Evolutionary conservation across 2,797 vertebrate species (phyloP).

Genomic region (Sebastes oblongus): DNA sequence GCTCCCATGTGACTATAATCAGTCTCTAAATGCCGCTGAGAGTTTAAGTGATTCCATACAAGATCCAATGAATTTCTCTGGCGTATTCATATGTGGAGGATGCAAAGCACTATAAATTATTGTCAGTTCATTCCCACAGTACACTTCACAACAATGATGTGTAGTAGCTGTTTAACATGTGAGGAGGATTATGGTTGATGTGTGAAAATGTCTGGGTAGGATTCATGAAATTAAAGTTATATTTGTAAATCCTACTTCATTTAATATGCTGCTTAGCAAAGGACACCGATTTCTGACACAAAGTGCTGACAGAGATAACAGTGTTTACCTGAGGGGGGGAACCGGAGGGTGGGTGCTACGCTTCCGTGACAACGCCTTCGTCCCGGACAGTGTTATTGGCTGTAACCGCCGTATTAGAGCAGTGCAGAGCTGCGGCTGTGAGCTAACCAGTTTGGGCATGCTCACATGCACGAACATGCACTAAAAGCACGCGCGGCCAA

Average conservation of each 20-base stretch:
- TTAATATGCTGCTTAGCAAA: not conserved
- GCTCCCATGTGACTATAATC: slow-evolving; percentile 62
- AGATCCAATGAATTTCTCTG: slow-evolving; percentile 33
- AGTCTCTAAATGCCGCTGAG: slow-evolving; percentile 54
- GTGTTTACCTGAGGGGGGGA: no score
- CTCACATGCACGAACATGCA: no score
- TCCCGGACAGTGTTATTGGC: no score
- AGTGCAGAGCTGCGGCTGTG: no score
- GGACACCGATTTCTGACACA: not conserved
- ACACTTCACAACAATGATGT: slow-evolving; percentile 1
- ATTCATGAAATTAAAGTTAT: not conserved
- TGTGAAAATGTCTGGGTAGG: not conserved
- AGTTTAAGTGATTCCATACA: slow-evolving; percentile 46
- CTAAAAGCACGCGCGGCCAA: fast-evolving
- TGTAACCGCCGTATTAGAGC: no score
- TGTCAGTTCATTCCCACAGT: slow-evolving; percentile 31
- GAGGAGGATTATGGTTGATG: not conserved
- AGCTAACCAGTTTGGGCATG: no score
- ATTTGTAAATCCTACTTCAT: not conserved
- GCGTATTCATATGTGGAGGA: slow-evolving; percentile 34
- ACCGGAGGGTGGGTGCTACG: no score
- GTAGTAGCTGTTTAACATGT: not conserved
- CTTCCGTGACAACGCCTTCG: no score
- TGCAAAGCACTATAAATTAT: slow-evolving; percentile 29
- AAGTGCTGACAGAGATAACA: no score